Conservation (phyloP, 2,113 vertebrate genomes). For the Nothoprocta pentlandii region DNA sequence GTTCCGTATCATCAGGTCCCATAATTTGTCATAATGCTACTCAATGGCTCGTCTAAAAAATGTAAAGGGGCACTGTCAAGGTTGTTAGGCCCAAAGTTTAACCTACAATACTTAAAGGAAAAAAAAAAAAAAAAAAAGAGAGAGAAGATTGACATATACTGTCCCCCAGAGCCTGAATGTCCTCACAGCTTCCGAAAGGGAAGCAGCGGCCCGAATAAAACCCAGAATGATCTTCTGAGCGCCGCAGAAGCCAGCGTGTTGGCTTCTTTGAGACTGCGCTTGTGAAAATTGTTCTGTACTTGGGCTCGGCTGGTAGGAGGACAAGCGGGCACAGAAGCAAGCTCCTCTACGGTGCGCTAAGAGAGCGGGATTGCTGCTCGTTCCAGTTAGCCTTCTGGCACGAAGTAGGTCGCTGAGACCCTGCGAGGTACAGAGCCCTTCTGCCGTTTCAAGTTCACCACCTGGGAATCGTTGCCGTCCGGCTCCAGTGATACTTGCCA, state of each 20-base stretch:
- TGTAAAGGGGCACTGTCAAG: background rate
- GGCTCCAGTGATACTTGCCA: background rate
- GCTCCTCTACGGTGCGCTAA: background rate
- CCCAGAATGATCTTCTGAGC: constrained; percentile 9
- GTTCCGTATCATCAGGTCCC: constrained; percentile 36
- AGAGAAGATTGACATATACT: constrained; percentile 39
- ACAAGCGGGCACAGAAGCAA: background rate
- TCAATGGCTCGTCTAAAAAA: constrained; percentile 42
- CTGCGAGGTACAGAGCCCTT: background rate
- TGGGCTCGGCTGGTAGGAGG: constrained; percentile 28
- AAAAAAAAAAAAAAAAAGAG: background rate
- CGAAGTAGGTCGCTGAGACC: background rate
- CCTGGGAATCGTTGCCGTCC: background rate
- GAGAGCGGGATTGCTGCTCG: background rate
- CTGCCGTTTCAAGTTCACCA: background rate
- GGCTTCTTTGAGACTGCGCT: constrained; percentile 25
- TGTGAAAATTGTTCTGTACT: constrained; percentile 20
- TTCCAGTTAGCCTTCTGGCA: background rate
- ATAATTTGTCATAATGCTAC: constrained; percentile 51
- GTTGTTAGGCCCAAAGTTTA: constrained; percentile 42
- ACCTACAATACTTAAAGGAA: background rate
- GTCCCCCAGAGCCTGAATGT: constrained; percentile 14
- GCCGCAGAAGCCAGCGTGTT: background rate
- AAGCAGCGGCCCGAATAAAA: background rate
- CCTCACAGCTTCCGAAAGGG: background rate